Percentiles rank a stretch among this genome's conserved stretches.
Conservation (phyloP, 2,797 vertebrate genomes). For the Hoplostethus atlanticus region DNA sequence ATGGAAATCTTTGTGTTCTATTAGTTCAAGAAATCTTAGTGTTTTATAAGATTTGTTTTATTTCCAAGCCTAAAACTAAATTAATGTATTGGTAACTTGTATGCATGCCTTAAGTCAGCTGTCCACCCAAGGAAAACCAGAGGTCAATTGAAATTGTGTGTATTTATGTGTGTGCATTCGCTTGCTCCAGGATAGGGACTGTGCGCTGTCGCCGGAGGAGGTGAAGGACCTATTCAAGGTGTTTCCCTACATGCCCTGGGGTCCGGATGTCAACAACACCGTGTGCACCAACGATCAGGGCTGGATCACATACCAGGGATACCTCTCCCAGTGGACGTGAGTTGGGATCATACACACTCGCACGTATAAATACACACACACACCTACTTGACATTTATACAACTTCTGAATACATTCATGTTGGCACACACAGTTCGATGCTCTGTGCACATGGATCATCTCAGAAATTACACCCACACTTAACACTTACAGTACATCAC, state of each 20-base stretch:
- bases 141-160: no score
- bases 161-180: neutral
- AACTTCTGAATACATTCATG: no score
- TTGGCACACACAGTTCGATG: no score
- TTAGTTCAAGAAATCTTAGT: no score
- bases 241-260: slow-evolving; percentile 99
- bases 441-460: no score
- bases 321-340: slow-evolving; percentile 99
- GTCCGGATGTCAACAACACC: slow-evolving; percentile 97
- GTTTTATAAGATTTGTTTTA: neutral
- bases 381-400: no score
- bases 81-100: neutral
- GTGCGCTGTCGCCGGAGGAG: slow-evolving; percentile 96
- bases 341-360: slow-evolving; percentile 65
- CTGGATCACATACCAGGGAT: slow-evolving; percentile 99
- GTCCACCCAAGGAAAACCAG: no score
- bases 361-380: slow-evolving; percentile 9
- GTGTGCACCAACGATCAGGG: slow-evolving; percentile 95
- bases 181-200: slow-evolving; percentile 93
- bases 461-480: no score
- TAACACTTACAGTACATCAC: neutral
- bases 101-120: neutral
- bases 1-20: no score
- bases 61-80: neutral
- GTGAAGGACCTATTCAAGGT: slow-evolving; percentile 97